Evolutionary conservation across 2,888 invertebrate species (phyloP).

Genomic region (Mythimna lalbum): DNA sequence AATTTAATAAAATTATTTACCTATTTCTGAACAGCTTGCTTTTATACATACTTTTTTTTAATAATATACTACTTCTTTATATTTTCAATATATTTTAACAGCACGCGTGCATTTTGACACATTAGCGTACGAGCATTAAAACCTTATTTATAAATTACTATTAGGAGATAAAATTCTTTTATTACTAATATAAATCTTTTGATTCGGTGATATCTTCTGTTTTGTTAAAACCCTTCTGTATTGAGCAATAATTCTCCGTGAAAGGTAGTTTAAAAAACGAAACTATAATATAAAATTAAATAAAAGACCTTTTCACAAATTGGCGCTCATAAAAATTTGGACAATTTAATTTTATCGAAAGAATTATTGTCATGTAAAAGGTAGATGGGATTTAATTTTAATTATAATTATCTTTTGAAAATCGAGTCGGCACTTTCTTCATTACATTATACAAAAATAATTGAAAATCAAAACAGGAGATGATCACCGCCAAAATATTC

Average conservation of each 20-base stretch:
- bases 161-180: conserved; percentile 85
- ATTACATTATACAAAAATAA: conserved; percentile 18
- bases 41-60: conserved; percentile 60
- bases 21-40: conserved; percentile 69
- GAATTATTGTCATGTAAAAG: conserved; percentile 57
- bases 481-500: conserved; percentile 78
- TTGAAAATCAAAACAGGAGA: conserved; percentile 66
- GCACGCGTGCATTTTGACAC: conserved; percentile 89
- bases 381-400: conserved; percentile 27
- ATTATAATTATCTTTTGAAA: conserved; percentile 8
- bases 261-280: conserved; percentile 34
- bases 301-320: conserved; percentile 2
- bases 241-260: conserved; percentile 79
- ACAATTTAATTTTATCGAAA: conserved; percentile 30
- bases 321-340: conserved; percentile 13
- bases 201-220: conserved; percentile 79
- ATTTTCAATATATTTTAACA: conserved; percentile 72
- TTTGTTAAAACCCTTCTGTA: conserved; percentile 60
- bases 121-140: conserved; percentile 86
- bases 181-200: conserved; percentile 77
- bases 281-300: conserved; percentile 11
- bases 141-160: conserved; percentile 78
- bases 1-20: conserved; percentile 62
- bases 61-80: conserved; percentile 71
- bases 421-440: not conserved